Evolutionary conservation across 2,797 vertebrate genomes (phyloP).

Genomic region (Cygnus olor): DNA sequence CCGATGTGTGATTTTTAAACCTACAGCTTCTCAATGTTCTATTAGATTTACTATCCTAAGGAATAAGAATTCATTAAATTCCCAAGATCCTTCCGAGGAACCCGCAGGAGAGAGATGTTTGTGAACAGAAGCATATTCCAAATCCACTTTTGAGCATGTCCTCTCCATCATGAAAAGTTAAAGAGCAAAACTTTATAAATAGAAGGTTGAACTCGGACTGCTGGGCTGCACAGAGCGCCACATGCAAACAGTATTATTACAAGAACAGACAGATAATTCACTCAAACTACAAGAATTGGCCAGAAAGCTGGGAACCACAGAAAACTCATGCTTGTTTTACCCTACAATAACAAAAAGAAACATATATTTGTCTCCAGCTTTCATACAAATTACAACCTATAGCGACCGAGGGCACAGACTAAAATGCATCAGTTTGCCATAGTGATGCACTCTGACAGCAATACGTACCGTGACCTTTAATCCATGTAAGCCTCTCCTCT

Average conservation of each 20-base stretch:
- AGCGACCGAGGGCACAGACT: not conserved
- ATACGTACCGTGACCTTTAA: not conserved
- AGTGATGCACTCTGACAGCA: slow-evolving; percentile 1
- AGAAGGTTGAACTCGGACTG: not conserved
- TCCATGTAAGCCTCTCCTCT: not conserved
- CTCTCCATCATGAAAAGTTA: not conserved
- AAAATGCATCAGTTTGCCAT: not conserved
- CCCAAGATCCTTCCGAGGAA: not conserved
- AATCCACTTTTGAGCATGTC: not conserved
- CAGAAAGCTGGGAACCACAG: not conserved
- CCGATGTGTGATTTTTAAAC: not conserved
- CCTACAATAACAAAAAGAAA: not conserved
- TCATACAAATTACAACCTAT: not conserved
- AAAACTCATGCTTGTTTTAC: not conserved
- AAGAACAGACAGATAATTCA: not conserved
- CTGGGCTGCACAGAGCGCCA: not conserved
- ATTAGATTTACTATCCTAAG: not conserved
- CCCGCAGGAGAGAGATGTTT: not conserved
- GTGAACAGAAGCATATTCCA: not conserved
- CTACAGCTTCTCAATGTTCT: not conserved
- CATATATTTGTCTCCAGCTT: not conserved
- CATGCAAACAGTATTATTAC: not conserved
- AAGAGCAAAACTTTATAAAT: not conserved
- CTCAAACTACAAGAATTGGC: not conserved
- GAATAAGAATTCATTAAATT: not conserved